Evolutionary conservation across 2,888 invertebrate species (phyloP).

Genomic region (Sarcophaga carnaria): DNA sequence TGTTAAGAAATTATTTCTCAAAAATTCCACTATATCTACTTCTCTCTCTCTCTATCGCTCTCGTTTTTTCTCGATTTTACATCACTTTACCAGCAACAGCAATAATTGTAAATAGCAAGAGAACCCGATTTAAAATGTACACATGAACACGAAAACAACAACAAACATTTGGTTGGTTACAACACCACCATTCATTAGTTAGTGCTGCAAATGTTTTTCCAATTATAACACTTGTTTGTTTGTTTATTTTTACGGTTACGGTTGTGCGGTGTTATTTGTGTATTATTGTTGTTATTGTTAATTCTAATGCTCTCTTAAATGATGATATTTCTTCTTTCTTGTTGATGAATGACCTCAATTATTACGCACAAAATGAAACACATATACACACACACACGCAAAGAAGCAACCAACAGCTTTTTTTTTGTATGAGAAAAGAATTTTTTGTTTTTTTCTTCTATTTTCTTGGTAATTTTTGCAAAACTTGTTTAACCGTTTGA

Average conservation of each 20-base stretch:
- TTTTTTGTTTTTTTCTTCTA: constrained; percentile 15
- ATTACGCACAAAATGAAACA: constrained; percentile 57
- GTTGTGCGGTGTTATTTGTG: constrained; percentile 27
- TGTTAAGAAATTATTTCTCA: not conserved
- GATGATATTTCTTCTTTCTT: constrained; percentile 49
- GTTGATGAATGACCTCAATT: constrained; percentile 67
- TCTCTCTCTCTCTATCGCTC: not conserved
- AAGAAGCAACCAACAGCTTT: not conserved
- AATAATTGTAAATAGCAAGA: constrained; percentile 15
- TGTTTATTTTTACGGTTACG: constrained; percentile 8
- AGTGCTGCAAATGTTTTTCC: constrained; percentile 7
- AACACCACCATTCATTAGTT: constrained; percentile 20
- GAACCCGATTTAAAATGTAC: not conserved
- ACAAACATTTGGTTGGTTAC: constrained; percentile 18
- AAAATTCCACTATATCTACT: constrained; percentile 33
- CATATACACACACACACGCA: not conserved
- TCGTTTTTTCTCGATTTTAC: constrained; percentile 44
- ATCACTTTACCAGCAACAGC: constrained; percentile 41
- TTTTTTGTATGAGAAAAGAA: not conserved
- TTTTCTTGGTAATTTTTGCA: not conserved
- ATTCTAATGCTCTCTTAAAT: constrained; percentile 15
- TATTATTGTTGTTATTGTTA: constrained; percentile 45
- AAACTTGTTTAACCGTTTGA: not conserved
- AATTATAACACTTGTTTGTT: constrained; percentile 50
- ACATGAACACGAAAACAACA: constrained; percentile 28